Base-by-base conservation (phyloP, 2,113 vertebrate genomes). In the Perognathus longimembris region DNA sequence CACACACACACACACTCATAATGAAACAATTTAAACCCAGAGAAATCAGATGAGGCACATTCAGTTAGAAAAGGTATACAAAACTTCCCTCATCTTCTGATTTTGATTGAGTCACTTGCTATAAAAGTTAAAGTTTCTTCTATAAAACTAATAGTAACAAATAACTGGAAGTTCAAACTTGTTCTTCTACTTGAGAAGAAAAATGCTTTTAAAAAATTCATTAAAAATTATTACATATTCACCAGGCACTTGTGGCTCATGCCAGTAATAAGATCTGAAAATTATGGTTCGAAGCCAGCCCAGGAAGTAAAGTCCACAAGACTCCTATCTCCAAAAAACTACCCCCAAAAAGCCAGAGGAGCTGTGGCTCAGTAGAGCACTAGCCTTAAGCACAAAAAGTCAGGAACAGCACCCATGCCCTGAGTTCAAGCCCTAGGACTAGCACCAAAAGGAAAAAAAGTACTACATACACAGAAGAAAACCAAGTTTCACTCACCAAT, bases 111-210 rank as follows among this genome's bases (percentile, higher is more conserved):
- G 12, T 85, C 38, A 69, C 22, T 21, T 80, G 74, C 64, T 59
- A 36, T 18, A 59, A 76, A 91, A 24, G 10, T 85, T 28, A 80
- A 70, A 5, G 2, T 78, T 77, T 88, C 40, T 79, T 84, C 67
- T 91, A 90, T 88, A 83, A 91, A 20, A 70, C 36, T 24, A 59
- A 89, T 90, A 32, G 30, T 30, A 24, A 15, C 79, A 85, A 91
- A 59, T 63, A 85, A 75, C 38, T 63, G 26, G 14, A 93, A 74
- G 54, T 81, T 87, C 63, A 90, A 90, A 84, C 22, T 12, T 86
- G 71, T 61, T 93, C 67, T 61, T 93, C 67, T 69, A 54, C 40
- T 83, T 94, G 34, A 75, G 61, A 79, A 71, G 15, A 74, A 94
- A 93, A 10, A 57, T 61, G 14, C 24, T 73, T 94, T 32, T 34